These are phyloP conservation scores for Peromyscus aztecus DNA, from an alignment of 2,797 vertebrate species.

Conservation along the genomic window DNA sequence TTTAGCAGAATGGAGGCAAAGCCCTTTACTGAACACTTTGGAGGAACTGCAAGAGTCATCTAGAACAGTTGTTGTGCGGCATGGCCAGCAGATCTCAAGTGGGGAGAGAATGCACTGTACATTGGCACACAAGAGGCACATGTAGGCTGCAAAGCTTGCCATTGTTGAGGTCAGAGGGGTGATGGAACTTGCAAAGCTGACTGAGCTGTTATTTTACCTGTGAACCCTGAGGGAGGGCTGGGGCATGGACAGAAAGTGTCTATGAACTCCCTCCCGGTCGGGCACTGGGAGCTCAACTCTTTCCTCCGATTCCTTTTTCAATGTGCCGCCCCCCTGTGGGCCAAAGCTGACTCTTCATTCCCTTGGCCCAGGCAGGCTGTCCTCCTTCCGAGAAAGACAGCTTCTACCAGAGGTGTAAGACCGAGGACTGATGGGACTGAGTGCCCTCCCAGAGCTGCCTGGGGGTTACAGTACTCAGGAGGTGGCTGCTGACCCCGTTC, in stretches of 20 bases:
- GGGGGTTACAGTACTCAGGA: not conserved
- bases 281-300: not conserved
- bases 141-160: too few relatives aligned
- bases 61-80: not conserved
- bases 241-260: not conserved
- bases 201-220: not conserved
- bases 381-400: not conserved
- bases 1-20: not conserved
- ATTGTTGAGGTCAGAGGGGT: not conserved
- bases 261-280: too few relatives aligned
- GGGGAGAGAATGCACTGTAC: not conserved
- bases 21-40: not conserved
- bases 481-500: rapidly evolving
- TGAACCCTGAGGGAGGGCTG: not conserved
- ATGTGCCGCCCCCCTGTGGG: too few relatives aligned
- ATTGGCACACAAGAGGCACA: not conserved
- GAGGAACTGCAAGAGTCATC: not conserved
- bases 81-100: not conserved
- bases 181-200: not conserved
- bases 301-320: not conserved
- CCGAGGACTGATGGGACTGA: not conserved
- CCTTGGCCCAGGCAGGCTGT: not conserved
- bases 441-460: not conserved
- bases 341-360: not conserved
- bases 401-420: not conserved